Percentiles rank a stretch among this genome's conserved stretches.
Evolutionary conservation across 2,113 vertebrate genomes (phyloP).

Genomic region (Anguilla japonica): DNA sequence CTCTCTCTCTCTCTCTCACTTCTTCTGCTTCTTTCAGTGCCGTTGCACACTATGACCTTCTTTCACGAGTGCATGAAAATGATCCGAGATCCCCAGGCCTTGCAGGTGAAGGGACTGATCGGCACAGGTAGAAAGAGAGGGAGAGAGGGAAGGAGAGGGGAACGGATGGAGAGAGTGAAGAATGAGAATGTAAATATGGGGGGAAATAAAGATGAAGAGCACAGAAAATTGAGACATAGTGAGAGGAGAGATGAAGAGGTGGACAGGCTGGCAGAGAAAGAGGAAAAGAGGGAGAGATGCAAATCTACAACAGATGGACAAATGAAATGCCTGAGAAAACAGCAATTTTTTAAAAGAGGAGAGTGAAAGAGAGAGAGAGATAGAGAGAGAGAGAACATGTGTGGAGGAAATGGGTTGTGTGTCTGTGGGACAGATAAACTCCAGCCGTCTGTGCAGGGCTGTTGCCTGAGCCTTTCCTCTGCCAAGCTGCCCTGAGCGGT

Average conservation of each 20-base stretch:
- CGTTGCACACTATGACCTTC: conserved; percentile 13
- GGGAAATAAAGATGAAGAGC: conserved; percentile 16
- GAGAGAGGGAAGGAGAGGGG: conserved; percentile 3
- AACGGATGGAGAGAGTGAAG: not conserved
- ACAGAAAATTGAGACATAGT: not conserved
- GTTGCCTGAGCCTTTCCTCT: not conserved
- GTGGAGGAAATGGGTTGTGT: conserved; percentile 8
- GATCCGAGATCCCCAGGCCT: conserved; percentile 25
- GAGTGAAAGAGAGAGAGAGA: conserved; percentile 35
- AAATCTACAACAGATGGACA: conserved; percentile 49
- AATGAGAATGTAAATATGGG: conserved; percentile 10
- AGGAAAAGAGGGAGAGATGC: conserved; percentile 36
- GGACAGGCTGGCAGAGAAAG: not conserved
- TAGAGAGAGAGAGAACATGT: conserved; percentile 30
- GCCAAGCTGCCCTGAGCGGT: not conserved
- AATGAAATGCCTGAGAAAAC: conserved; percentile 38
- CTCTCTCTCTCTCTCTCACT: conserved; percentile 1
- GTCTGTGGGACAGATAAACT: conserved; percentile 31
- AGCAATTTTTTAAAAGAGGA: conserved; percentile 14
- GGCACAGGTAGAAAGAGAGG: conserved; percentile 15
- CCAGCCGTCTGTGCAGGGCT: conserved; percentile 36
- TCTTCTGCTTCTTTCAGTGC: not conserved
- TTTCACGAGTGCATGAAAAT: conserved; percentile 23
- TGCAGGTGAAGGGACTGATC: not conserved
- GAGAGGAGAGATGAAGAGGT: conserved; percentile 9